Evolutionary conservation across 2,113 vertebrate species (phyloP).

Genomic region (Nicator chloris): DNA sequence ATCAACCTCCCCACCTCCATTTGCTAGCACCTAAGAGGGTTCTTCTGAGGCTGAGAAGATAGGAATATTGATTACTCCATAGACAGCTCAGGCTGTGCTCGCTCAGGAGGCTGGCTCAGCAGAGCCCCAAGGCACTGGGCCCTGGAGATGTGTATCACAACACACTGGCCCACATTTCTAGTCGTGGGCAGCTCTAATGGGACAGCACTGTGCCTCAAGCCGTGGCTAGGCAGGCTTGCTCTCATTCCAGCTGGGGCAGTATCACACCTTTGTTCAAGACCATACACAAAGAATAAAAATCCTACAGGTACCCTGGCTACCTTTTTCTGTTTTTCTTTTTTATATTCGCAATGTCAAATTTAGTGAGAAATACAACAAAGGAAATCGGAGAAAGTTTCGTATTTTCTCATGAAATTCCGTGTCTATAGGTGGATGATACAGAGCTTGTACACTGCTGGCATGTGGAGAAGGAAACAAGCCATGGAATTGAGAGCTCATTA

Average conservation of each 20-base stretch:
- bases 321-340: neutral
- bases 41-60: neutral
- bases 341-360: neutral
- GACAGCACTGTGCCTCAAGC: neutral
- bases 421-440: neutral
- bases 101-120: neutral
- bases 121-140: neutral
- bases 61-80: accelerated
- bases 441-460: neutral
- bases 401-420: neutral
- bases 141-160: neutral
- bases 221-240: accelerated
- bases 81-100: neutral
- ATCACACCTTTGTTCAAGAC: neutral
- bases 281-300: neutral
- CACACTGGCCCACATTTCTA: neutral
- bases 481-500: neutral
- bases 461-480: neutral
- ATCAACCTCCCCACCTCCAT: neutral
- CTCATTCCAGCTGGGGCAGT: neutral
- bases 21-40: neutral
- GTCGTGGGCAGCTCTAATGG: neutral
- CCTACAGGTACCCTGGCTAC: neutral
- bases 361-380: neutral
- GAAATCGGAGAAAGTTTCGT: neutral